Evolutionary conservation across 2,113 vertebrate genomes (phyloP), one percentile per base, ranked within the genome.

Genomic region (Pseudorasbora parva): DNA sequence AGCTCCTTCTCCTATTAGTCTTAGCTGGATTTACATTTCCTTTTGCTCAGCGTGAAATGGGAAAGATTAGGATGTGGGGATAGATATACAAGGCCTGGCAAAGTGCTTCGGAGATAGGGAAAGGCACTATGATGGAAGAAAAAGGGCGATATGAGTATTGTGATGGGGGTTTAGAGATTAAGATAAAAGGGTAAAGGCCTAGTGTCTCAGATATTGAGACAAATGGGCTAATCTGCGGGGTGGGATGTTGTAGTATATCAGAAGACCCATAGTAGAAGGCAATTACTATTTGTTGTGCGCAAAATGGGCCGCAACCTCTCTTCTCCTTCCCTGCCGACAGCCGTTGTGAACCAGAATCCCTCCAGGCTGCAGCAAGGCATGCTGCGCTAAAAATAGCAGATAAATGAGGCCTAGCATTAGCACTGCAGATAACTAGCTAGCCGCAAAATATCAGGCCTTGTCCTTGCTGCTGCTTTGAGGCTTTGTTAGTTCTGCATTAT

Each of bases 311-410:
- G 41, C 47, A 78, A 78, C 66, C 68, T 85, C 74, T 51, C 79
- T 62, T 25, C 74, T 60, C n/a, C 72, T 71, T 81, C 72, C 45
- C 82, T 74, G 80, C 71, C 86, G 62, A 81, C 64, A 86, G 51
- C 81, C 60, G 81, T 37, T 85, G 72, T 33, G 41, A 82, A 33
- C 85, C 78, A 51, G 78, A 86, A 84, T 86, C 86, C 83, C 83
- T 82, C 71, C 83, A 75, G 81, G 88, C 85, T 88, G 81, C 85
- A 59, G 80, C 77, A 75, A 77, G 57, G 25, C 51, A 73, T 25
- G 47, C 54, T 7, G 21, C 10, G 37, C 88, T 88, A 89, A 85
- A 85, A 84, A 85, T 88, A 87, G 78, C 59, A n/a, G 25, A n/a
- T 83, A 82, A 86, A 82, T 30, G 56, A 51, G 59, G 60, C 76